Conservation (phyloP, 92 coral and sea anemone genomes). For the Porites rus region DNA sequence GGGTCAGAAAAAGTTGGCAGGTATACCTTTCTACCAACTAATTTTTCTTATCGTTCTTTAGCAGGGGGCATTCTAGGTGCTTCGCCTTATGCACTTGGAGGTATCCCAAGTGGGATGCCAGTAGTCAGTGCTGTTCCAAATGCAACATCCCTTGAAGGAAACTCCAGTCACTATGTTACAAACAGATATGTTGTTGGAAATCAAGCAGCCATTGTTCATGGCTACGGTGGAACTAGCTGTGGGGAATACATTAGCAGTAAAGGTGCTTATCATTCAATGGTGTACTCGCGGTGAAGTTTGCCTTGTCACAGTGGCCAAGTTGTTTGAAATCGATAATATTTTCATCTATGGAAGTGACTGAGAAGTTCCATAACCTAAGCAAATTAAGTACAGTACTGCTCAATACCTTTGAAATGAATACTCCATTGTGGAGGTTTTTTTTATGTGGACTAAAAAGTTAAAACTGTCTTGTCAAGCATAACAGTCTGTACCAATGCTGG, state of each 20-base stretch:
- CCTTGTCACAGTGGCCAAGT: background rate
- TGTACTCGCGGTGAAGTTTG: conserved; percentile 38
- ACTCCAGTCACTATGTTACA: conserved; percentile 51
- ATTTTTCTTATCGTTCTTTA: background rate
- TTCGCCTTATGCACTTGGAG: conserved; percentile 47
- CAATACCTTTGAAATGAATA: background rate
- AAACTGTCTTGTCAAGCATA: no score
- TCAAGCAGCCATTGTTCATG: conserved; percentile 68
- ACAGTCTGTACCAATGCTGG: no score
- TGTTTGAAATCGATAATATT: background rate
- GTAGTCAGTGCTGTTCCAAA: conserved; percentile 52
- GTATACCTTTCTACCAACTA: background rate
- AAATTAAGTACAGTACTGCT: background rate
- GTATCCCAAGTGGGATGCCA: conserved; percentile 49
- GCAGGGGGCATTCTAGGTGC: conserved; percentile 44
- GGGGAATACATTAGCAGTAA: conserved; percentile 39
- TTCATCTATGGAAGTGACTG: background rate
- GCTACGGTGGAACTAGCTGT: conserved; percentile 45
- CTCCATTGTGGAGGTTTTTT: no score
- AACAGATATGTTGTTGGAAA: conserved; percentile 75
- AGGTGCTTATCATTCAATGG: conserved; percentile 35
- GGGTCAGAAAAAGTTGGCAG: background rate
- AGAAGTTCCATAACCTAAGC: background rate
- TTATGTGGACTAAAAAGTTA: no score
- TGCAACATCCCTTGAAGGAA: conserved; percentile 46